Evolutionary conservation across 2,797 vertebrate genomes (phyloP).

Genomic region (Eutrigla gurnardus): DNA sequence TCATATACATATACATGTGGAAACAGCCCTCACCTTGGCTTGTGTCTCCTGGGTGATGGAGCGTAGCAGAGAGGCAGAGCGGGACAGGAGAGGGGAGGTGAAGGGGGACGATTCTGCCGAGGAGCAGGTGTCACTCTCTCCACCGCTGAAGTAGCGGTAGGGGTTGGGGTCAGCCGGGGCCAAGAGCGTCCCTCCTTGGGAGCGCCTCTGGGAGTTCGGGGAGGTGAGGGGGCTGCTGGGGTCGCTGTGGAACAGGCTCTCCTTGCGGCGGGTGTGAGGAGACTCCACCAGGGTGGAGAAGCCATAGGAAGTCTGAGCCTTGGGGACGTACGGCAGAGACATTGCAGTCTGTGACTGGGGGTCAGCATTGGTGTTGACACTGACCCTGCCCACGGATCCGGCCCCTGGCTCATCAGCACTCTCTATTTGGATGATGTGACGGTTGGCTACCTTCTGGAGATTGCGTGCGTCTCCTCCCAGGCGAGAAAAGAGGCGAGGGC

Average conservation of each 20-base stretch:
- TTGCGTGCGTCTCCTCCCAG: constrained; percentile 83
- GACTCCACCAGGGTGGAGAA: constrained; percentile 95
- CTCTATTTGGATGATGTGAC: constrained; percentile 97
- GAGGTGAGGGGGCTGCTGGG: constrained; percentile 92
- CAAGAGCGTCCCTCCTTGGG: constrained; percentile 83
- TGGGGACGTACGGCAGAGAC: constrained; percentile 94
- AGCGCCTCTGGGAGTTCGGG: constrained; percentile 85
- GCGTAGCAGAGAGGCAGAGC: constrained; percentile 93
- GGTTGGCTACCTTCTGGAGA: constrained; percentile 88
- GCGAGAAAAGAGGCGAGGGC: constrained; percentile 88
- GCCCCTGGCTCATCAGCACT: constrained; percentile 89
- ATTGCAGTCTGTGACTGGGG: constrained; percentile 94
- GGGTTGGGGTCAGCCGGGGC: constrained; percentile 88
- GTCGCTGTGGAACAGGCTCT: constrained; percentile 96
- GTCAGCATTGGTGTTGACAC: constrained; percentile 86
- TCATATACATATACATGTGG: not conserved
- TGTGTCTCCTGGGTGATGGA: constrained; percentile 94
- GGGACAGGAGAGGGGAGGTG: constrained; percentile 92
- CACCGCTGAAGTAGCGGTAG: constrained; percentile 93
- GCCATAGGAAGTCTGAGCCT: constrained; percentile 96
- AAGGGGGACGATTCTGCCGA: constrained; percentile 97
- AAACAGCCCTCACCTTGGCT: constrained; percentile 85
- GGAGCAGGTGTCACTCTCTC: constrained; percentile 97
- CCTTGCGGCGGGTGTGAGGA: constrained; percentile 95
- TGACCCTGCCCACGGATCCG: constrained; percentile 23